Percentiles rank a stretch among this genome's conserved stretches.
phyloP scores from a whole-genome alignment of 2,113 vertebrate genomes.

The Corythornis madagascariensis region DNA sequence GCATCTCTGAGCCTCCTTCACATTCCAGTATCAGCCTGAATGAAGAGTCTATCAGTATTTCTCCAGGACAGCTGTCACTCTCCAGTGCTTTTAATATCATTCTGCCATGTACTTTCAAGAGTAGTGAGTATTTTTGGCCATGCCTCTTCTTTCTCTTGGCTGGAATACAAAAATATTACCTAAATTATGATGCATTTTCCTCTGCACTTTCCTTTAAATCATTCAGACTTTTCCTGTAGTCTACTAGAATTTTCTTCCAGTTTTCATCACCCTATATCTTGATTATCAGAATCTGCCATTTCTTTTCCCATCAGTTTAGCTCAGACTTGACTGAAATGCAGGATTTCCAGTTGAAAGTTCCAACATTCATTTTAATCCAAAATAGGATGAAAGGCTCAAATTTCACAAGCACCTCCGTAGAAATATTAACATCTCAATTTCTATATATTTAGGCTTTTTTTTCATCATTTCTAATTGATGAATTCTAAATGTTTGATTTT shows the following conservation, averaged over 20 bases:
- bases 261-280: slow-evolving; percentile 14
- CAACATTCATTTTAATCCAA: neutral
- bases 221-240: neutral
- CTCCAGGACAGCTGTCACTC: neutral
- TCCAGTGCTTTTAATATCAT: neutral
- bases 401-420: neutral
- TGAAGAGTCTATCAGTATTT: neutral
- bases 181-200: slow-evolving; percentile 5
- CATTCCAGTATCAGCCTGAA: neutral
- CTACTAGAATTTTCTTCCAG: neutral
- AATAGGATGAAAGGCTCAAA: neutral
- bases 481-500: neutral
- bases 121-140: neutral
- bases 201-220: slow-evolving; percentile 9
- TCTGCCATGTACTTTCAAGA: neutral
- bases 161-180: slow-evolving; percentile 17
- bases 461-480: neutral
- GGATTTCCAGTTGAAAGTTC: slow-evolving; percentile 5
- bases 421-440: neutral
- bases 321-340: neutral
- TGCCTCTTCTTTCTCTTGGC: slow-evolving; percentile 3
- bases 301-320: neutral
- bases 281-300: neutral
- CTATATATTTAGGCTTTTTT: neutral
- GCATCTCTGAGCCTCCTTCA: neutral